A percentile compares a stretch with the other conserved stretches of the same genome.
Conservation (phyloP, 2,888 invertebrate genomes). For the Archips crataeganus region DNA sequence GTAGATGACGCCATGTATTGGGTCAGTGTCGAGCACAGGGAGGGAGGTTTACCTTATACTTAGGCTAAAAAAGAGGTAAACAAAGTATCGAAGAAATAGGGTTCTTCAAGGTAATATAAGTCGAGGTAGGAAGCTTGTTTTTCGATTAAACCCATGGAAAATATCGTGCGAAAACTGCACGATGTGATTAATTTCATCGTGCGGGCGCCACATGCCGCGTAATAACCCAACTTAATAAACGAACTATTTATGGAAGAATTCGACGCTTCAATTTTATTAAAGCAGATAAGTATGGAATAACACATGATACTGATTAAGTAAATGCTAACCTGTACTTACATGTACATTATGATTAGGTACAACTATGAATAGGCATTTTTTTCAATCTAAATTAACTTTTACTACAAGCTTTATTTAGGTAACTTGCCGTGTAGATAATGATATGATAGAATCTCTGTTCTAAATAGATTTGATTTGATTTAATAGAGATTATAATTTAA, state of each 20-base stretch:
- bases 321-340: not conserved
- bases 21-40: too few species aligned
- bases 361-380: not conserved
- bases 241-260: conserved; percentile 1
- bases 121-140: not conserved
- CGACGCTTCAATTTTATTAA: not conserved
- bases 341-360: not conserved
- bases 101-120: not conserved
- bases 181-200: conserved; percentile 6
- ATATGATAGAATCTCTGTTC: too few species aligned
- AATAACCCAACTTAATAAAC: conserved; percentile 1
- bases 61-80: too few species aligned
- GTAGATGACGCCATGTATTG: too few species aligned
- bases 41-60: too few species aligned
- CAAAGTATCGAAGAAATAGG: too few species aligned
- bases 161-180: conserved; percentile 5
- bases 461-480: too few species aligned
- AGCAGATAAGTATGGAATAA: not conserved
- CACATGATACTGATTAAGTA: not conserved
- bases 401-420: too few species aligned
- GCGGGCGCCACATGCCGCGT: conserved; percentile 3
- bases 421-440: too few species aligned
- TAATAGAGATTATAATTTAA: not conserved
- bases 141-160: conserved; percentile 5
- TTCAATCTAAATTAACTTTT: too few species aligned